These are phyloP conservation scores for Phenganax subtilis DNA, from an alignment of 92 coral and sea anemone species.

Conservation along the genomic window DNA sequence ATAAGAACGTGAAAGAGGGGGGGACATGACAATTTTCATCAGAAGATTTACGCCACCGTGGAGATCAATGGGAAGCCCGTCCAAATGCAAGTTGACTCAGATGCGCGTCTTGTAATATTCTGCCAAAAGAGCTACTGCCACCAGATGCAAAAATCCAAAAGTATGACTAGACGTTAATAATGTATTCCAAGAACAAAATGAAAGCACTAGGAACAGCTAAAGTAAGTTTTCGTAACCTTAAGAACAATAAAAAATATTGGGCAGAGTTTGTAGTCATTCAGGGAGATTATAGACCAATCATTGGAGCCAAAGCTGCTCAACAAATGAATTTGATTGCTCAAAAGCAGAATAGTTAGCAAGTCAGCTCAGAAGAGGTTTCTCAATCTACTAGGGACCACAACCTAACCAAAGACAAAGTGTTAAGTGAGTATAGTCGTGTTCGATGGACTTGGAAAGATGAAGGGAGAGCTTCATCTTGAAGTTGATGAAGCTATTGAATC, in stretches of 20 bases:
- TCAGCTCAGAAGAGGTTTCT: too few species aligned
- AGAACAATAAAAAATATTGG: conserved; percentile 41
- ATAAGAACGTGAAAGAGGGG: background rate
- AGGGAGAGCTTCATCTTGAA: background rate
- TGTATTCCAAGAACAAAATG: conserved; percentile 20
- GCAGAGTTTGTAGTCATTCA: conserved; percentile 48
- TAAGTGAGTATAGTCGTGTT: too few species aligned
- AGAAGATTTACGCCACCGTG: conserved; percentile 32
- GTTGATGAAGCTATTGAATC: background rate
- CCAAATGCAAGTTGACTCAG: conserved; percentile 46
- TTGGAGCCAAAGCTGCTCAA: conserved; percentile 45
- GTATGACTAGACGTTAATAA: conserved; percentile 24
- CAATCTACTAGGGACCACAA: background rate
- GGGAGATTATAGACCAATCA: conserved; percentile 39
- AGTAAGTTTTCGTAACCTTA: conserved; percentile 47
- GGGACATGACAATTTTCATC: background rate
- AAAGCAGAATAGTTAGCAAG: conserved; percentile 24
- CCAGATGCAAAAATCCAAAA: conserved; percentile 8
- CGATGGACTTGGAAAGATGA: background rate
- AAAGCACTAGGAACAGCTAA: conserved; percentile 38
- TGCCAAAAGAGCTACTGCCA: conserved; percentile 30
- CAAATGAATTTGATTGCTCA: conserved; percentile 40
- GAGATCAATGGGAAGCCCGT: conserved; percentile 9
- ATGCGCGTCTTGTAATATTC: conserved; percentile 41
- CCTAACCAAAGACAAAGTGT: background rate